Evolutionary conservation across 2,113 vertebrate genomes (phyloP).

Genomic region (Oreotrochilus melanogaster): DNA sequence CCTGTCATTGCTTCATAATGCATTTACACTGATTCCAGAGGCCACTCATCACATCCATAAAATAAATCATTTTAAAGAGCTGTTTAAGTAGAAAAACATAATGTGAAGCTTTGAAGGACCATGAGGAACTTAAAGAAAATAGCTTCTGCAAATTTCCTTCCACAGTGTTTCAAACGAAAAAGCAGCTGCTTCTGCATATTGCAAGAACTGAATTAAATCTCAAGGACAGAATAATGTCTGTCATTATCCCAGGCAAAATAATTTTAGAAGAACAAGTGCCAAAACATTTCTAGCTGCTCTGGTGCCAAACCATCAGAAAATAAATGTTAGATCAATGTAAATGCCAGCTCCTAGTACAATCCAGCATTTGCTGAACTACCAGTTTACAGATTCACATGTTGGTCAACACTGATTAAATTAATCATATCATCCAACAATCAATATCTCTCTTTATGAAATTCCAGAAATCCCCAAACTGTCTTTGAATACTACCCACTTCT

Average conservation of each 20-base stretch:
- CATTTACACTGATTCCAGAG: not conserved
- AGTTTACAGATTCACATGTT: not conserved
- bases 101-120: not conserved
- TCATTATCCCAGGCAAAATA: not conserved
- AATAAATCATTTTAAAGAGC: not conserved
- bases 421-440: not conserved
- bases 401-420: not conserved
- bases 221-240: not conserved
- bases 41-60: not conserved
- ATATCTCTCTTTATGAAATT: not conserved
- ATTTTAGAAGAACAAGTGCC: not conserved
- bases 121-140: not conserved
- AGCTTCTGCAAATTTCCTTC: not conserved
- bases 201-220: not conserved
- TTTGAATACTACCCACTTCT: not conserved
- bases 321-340: not conserved
- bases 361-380: not conserved
- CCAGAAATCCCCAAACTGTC: not conserved
- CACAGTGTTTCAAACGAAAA: not conserved
- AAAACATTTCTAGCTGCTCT: not conserved
- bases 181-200: not conserved
- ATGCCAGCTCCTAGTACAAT: not conserved
- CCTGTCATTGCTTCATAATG: not conserved
- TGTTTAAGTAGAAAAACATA: not conserved
- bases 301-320: not conserved